Evolutionary conservation across 2,113 vertebrate species (phyloP), one percentile per base, ranked within the genome.

Genomic region (Lampris incognitus): DNA sequence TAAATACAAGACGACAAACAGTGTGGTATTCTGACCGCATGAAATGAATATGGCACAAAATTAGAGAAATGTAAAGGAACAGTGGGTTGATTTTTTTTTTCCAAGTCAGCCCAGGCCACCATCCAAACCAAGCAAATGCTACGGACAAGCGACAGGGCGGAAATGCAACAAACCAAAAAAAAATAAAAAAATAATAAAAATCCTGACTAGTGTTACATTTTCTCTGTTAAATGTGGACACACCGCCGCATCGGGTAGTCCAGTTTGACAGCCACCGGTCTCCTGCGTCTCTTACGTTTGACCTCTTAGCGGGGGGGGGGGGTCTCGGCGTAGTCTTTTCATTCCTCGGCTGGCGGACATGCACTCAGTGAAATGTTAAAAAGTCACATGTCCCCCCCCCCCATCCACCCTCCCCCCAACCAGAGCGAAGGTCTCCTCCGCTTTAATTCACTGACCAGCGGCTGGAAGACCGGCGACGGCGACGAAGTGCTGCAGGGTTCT

Each of bases 391-490:
- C 81, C 79, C 61, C 63, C 54, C 38, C 13, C 24, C 24, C 24
- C 24, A 0, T 24, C 24, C 24, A 24, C 24, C 24, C 24, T 24
- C 24, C 24, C 24, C 24, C 24, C 24, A 24, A 24, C 24, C n/a
- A 7, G 3, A 38, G 59, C 50, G 40, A 36, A 37, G 59, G 51
- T 42, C 3, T 10, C 66, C 66, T 69, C 51, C 44, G 39, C 39
- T 78, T 92, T 87, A 94, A 71, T 92, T 93, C 61, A 85, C 68
- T 48, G 88, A 82, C 93, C 91, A 94, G 71, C 67, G 83, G 83
- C 83, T 87, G 62, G 89, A 76, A 9, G 78, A 24, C 24, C 24
- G 24, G 24, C 0, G 24, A 66, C 0, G 85, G 84, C 37, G 86
- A 87, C 37, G 83, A 78, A 63, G 85, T 83, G 72, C 84, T 85